phyloP scores from a whole-genome alignment of 2,797 vertebrate genomes.

The Anguilla anguilla region DNA sequence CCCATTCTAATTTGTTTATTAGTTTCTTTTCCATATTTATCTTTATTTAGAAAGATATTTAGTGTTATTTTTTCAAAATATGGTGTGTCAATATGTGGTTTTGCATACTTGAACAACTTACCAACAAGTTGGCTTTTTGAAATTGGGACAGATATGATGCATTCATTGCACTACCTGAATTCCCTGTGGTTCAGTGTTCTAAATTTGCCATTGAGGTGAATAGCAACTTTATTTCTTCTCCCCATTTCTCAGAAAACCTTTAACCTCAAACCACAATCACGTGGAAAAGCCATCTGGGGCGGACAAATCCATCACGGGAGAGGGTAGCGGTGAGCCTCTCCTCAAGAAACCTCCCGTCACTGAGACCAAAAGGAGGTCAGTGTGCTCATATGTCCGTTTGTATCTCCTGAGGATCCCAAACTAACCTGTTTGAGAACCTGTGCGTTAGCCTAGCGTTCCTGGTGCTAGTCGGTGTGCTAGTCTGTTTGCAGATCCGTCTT shows the following conservation, averaged over 20 bases:
- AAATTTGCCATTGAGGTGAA: not conserved
- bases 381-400: not conserved
- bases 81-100: not conserved
- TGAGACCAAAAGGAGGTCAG: constrained; percentile 67
- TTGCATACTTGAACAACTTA: not conserved
- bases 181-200: not conserved
- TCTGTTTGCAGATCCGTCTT: not conserved
- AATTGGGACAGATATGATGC: not conserved
- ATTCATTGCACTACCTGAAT: not conserved
- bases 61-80: not conserved
- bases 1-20: not conserved
- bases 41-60: not conserved
- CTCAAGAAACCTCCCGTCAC: constrained; percentile 61
- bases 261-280: constrained; percentile 31
- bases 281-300: constrained; percentile 35
- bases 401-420: constrained; percentile 4
- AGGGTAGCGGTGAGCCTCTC: constrained; percentile 56
- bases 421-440: not conserved
- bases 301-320: constrained; percentile 54
- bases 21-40: not conserved
- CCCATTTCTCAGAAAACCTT: constrained; percentile 36
- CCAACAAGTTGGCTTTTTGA: not conserved
- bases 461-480: not conserved
- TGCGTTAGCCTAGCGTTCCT: not conserved
- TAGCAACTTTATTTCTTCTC: not conserved